phyloP scores from a whole-genome alignment of 2,888 invertebrate genomes.

The Byasa hedistus region DNA sequence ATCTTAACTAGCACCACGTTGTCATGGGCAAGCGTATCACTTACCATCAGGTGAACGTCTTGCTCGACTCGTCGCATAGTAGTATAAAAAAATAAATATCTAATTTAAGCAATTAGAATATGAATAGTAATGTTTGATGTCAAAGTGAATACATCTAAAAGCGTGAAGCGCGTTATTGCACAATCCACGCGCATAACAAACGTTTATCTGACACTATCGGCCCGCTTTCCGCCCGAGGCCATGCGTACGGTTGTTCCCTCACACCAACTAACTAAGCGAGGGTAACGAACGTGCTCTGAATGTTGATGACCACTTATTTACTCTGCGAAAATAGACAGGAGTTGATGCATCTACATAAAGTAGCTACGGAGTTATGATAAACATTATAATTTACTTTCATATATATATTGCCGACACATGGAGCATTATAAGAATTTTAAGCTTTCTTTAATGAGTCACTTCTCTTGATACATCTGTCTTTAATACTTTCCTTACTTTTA shows the following conservation, averaged over 20 bases:
- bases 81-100: no score
- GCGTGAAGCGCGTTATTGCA: not conserved
- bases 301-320: conserved; percentile 21
- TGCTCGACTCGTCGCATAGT: no score
- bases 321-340: conserved; percentile 5
- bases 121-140: not conserved
- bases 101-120: not conserved
- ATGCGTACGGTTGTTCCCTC: conserved; percentile 1
- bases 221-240: conserved; percentile 10
- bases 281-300: conserved; percentile 20
- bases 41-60: no score
- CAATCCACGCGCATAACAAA: not conserved
- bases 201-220: conserved; percentile 6
- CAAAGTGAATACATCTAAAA: not conserved
- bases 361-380: not conserved
- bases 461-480: no score
- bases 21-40: no score
- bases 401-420: not conserved
- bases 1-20: no score
- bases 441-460: no score
- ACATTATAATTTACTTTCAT: not conserved
- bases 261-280: conserved; percentile 9
- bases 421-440: no score
- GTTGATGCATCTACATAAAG: not conserved
- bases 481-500: no score